A percentile compares a stretch with the other conserved stretches of the same genome.
phyloP scores from a whole-genome alignment of 1,140 invertebrate species.

The Ooceraea biroi region DNA sequence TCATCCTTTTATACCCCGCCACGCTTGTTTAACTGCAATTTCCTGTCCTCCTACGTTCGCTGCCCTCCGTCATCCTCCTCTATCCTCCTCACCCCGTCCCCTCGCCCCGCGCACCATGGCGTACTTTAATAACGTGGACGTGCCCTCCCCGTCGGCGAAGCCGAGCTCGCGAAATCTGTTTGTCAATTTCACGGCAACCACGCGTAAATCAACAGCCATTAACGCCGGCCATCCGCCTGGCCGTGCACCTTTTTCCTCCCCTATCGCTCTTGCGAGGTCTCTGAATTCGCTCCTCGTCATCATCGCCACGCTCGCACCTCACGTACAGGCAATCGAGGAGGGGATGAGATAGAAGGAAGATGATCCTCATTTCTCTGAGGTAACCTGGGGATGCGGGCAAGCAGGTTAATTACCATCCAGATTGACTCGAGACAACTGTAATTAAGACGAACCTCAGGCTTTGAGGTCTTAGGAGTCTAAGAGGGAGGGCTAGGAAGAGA shows the following conservation, averaged over 20 bases:
- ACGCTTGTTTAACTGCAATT: constrained; percentile 62
- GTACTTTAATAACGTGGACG: constrained; percentile 51
- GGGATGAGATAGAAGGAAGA: constrained; percentile 19
- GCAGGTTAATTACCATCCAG: constrained; percentile 85
- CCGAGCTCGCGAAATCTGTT: constrained; percentile 60
- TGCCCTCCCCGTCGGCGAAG: neutral
- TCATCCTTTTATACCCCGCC: constrained; percentile 53
- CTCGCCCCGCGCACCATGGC: neutral
- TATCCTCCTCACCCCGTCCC: too few relatives aligned
- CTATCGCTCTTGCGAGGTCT: neutral
- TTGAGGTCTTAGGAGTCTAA: constrained; percentile 80
- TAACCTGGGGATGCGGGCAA: constrained; percentile 62
- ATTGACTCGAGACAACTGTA: constrained; percentile 86
- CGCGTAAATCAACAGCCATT: constrained; percentile 70
- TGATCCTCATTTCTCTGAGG: constrained; percentile 49
- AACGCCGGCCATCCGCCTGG: constrained; percentile 23
- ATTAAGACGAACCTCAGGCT: constrained; percentile 85
- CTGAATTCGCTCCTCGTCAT: constrained; percentile 15
- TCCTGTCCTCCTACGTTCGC: constrained; percentile 22
- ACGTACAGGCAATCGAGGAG: constrained; percentile 39
- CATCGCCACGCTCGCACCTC: neutral
- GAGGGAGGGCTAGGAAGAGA: constrained; percentile 62
- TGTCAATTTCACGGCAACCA: constrained; percentile 61
- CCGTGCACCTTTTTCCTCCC: neutral
- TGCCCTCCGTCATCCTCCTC: neutral